Evolutionary conservation across 2,888 invertebrate species (phyloP), one percentile per base, ranked within the genome.

Genomic region (Drosophila rellima): DNA sequence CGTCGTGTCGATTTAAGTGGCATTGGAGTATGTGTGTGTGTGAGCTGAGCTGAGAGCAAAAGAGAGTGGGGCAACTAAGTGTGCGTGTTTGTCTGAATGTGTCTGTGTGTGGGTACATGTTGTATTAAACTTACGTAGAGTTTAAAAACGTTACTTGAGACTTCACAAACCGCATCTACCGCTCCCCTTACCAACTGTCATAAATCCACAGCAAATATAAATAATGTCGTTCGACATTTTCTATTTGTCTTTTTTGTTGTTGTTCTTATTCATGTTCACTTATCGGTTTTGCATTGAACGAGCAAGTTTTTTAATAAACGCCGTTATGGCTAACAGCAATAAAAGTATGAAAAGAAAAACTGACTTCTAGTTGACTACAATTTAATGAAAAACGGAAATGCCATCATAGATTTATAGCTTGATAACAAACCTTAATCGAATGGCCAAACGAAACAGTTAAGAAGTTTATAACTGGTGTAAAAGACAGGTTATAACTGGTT

Each of bases 371-470:
- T 68, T 70, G 80, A 64, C 70, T 82, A 82, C 82, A 88, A 70
- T 79, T 84, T 85, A 82, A 88, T 88, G 88, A 78, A 82, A 78
- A 85, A 79, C 89, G 89, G 84, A 85, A 85, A 85, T 79, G 77
- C 74, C 85, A 70, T 70, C 64, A 87, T 75, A 74, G 84, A 88
- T 85, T 88, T 83, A 87, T 81, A 40, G 78, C 65, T 65, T 74
- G 81, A 80, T 86, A 86, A 71, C 68, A 64, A 47, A 3, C 18
- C 40, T 23, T 47, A 42, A 42, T 8, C n/a, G 39, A n/a, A 40
- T 40, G 15, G 17, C 17, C 17, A 40, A 40, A 5, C 18, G 44
- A 18, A 56, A 47, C 70, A 70, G 52, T 52, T 40, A 60, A 42
- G 48, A 54, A 42, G n/a, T 33, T 33, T 1, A 1, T 20, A 55